A percentile compares a stretch with the other conserved stretches of the same genome.
phyloP scores from a whole-genome alignment of 1,140 invertebrate species.

The Nasonia longicornis region DNA sequence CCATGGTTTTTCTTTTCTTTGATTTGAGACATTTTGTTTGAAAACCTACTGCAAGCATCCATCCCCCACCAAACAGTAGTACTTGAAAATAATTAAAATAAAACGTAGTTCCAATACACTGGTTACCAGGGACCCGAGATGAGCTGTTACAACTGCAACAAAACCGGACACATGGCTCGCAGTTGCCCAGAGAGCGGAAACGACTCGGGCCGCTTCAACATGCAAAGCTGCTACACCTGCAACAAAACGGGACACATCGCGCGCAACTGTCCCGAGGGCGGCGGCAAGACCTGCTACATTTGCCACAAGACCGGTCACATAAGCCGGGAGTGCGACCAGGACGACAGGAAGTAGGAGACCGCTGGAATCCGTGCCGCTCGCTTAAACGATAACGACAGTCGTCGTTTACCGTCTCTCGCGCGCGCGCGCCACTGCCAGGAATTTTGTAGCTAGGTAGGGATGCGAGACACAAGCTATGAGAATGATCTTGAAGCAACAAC shows the following conservation, averaged over 20 bases:
- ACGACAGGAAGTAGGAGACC: conserved; percentile 74
- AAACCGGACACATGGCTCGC: conserved; percentile 88
- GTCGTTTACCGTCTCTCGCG: conserved; percentile 61
- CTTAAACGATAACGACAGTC: conserved; percentile 60
- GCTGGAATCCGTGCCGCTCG: conserved; percentile 61
- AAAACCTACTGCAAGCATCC: conserved; percentile 5
- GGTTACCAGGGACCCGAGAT: conserved; percentile 75
- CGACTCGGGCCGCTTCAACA: conserved; percentile 62
- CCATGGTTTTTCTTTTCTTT: background rate
- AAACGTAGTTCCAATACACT: conserved; percentile 36
- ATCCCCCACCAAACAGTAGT: conserved; percentile 29
- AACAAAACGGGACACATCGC: conserved; percentile 90
- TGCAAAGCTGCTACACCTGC: conserved; percentile 87
- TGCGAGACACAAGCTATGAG: conserved; percentile 25
- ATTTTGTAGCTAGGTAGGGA: conserved; percentile 65
- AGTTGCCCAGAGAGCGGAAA: conserved; percentile 80
- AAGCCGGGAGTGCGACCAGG: conserved; percentile 88
- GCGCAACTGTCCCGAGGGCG: conserved; percentile 85
- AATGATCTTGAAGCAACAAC: background rate
- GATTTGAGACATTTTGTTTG: conserved; percentile 15
- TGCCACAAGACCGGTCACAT: conserved; percentile 91
- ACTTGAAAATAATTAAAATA: conserved; percentile 36
- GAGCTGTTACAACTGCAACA: conserved; percentile 90
- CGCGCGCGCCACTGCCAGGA: conserved; percentile 59
- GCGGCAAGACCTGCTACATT: conserved; percentile 87